Percentiles rank a stretch among this genome's conserved stretches.
These are phyloP conservation scores for Hippopotamus amphibius DNA, from an alignment of 2,113 vertebrate genomes.

Conservation along the genomic window DNA sequence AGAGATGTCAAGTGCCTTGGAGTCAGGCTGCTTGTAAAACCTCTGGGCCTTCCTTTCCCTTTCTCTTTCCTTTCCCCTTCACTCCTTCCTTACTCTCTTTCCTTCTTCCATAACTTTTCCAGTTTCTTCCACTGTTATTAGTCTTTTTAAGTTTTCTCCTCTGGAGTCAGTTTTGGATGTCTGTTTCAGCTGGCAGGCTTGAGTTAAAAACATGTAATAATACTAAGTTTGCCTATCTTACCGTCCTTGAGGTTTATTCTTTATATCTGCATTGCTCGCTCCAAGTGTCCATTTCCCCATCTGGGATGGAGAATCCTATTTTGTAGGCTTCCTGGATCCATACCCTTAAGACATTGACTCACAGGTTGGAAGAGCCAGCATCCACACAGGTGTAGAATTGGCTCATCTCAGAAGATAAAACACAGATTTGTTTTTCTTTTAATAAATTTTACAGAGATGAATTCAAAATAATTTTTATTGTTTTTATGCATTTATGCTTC, in stretches of 20 bases:
- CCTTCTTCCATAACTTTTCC: neutral
- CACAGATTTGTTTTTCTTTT: neutral
- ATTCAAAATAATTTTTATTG: neutral
- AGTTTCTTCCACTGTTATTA: neutral
- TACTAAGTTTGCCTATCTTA: neutral
- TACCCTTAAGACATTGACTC: neutral
- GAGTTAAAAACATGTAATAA: neutral
- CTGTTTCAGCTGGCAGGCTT: neutral
- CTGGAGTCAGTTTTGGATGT: neutral
- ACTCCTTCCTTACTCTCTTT: neutral
- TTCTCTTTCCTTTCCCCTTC: neutral
- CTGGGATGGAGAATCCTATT: neutral
- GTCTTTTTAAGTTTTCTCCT: neutral
- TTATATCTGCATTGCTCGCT: neutral
- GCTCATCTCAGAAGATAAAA: neutral
- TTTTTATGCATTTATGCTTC: neutral
- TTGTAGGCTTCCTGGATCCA: neutral
- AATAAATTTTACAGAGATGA: neutral
- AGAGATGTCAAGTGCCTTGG: neutral
- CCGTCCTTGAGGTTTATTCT: neutral
- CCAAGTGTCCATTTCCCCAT: neutral
- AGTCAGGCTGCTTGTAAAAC: neutral
- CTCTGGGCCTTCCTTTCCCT: neutral
- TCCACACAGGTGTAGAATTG: neutral
- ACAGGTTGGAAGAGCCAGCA: neutral